Evolutionary conservation across 2,797 vertebrate genomes (phyloP), one percentile per base, ranked within the genome.

Genomic region (Squalus acanthias): DNA sequence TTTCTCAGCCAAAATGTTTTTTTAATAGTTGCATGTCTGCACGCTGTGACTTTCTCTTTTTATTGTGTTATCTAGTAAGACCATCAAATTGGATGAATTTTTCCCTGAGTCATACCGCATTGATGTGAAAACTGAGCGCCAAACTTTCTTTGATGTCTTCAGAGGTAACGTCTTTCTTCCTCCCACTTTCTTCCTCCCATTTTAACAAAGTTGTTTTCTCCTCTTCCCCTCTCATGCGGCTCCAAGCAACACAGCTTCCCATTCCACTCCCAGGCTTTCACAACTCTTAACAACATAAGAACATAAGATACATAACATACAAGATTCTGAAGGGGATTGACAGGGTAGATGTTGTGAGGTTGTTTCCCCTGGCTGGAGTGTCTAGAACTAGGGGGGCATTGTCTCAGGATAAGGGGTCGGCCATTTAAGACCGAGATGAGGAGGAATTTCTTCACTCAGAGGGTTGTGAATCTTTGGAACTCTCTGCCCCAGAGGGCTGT

Each of bases 61-160:
- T 39, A 0, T 57, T 57, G 15, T 17, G 1, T 91, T 96, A 87
- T 85, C 39, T 74, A 26, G 3, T 39, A 99, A 99, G 97, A 96
- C 97, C 50, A 97, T 99, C 96, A 98, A 97, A 97, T 98, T 99
- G 98, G 98, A 98, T 6, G 98, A 99, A 0, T 99, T 99, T 97
- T 98, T 99, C 96, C 99, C 99, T 0, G 97, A 98, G 8, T 99
- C 98, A 12, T 99, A 98, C 96, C 98, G 98, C 3, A 97, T 99
- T 98, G 99, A 99, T 96, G 13, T 98, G 94, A 98, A 96, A 96
- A 97, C 98, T 0, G 99, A 99, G 96, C 98, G 98, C 96, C 98
- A 99, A 22, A 96, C 97, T 10, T 99, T 99, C 97, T 99, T 99
- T 96, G 96, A 97, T 29, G 97, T 98, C 96, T 98, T 98, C 96